These are phyloP conservation scores for Caradrina kadenii DNA, from an alignment of 2,888 invertebrate genomes.

Conservation along the genomic window DNA sequence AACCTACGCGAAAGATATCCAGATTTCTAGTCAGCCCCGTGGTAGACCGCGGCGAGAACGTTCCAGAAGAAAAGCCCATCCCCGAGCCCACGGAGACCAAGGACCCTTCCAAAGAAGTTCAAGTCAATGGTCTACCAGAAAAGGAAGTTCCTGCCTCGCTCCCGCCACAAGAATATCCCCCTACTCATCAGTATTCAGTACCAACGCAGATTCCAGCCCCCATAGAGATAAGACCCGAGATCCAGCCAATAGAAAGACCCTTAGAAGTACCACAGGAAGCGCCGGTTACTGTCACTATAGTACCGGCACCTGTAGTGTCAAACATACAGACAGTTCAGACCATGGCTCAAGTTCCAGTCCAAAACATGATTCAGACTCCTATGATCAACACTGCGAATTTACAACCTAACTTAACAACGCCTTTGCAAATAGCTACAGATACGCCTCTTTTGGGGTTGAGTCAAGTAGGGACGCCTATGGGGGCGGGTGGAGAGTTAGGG, in stretches of 20 bases:
- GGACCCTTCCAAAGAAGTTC: slow-evolving; percentile 47
- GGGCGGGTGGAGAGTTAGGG: slow-evolving; percentile 78
- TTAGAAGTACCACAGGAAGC: slow-evolving; percentile 57
- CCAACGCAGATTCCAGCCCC: slow-evolving; percentile 70
- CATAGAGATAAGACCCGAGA: slow-evolving; percentile 58
- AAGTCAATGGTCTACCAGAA: slow-evolving; percentile 77
- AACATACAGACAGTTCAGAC: slow-evolving; percentile 56
- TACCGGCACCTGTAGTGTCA: slow-evolving; percentile 59
- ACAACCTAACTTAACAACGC: slow-evolving; percentile 80
- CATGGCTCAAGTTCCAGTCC: slow-evolving; percentile 58
- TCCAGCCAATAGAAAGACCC: slow-evolving; percentile 53
- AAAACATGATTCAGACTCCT: slow-evolving; percentile 66
- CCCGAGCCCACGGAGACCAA: slow-evolving; percentile 58
- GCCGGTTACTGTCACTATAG: slow-evolving; percentile 59
- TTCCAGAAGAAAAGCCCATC: slow-evolving; percentile 66
- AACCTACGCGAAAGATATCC: slow-evolving; percentile 93
- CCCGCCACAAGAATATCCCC: slow-evolving; percentile 69
- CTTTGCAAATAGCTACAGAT: slow-evolving; percentile 85
- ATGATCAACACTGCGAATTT: slow-evolving; percentile 69
- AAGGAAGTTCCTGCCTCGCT: slow-evolving; percentile 57
- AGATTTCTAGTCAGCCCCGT: slow-evolving; percentile 96
- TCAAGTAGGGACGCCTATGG: slow-evolving; percentile 82
- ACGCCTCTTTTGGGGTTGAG: slow-evolving; percentile 79
- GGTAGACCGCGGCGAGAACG: slow-evolving; percentile 88
- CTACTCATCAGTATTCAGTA: slow-evolving; percentile 82